Evolutionary conservation across 2,113 vertebrate species (phyloP), one percentile per base, ranked within the genome.

Genomic region (Mungos mungo): DNA sequence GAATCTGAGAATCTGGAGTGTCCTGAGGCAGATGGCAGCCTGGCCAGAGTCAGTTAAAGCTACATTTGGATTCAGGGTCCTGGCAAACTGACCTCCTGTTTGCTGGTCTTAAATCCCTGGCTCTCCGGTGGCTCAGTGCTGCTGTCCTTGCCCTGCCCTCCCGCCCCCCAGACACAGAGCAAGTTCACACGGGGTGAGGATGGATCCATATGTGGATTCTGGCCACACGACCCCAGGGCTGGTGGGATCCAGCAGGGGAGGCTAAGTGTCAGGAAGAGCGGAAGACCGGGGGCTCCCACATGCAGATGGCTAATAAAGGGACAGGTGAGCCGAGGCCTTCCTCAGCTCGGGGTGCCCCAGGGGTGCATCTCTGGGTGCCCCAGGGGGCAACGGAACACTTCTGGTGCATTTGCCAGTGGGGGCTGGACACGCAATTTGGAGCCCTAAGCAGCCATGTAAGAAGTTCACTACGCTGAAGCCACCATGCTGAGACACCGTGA

Each of bases 101-200:
- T 35, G n/a, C 72, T 50, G 63, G 21, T 19, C 25, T 85, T 47
- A 41, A 89, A 19, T 21, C 23, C 47, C 52, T 33, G 21, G 19
- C 47, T 96, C 29, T 45, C 47, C 7, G 47, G 63, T 13, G 33
- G 79, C 50, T 41, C 38, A 35, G 21, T 0, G 0, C 27, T 54
- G 47, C 9, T 79, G 38, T n/a, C 19, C 45, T 21, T 33, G 19
- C 18, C 7, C 1, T 0, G 6, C 16, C 19, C 5, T 63, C 5
- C 3, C 6, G 5, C 9, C 33, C 21, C 21, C 63, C 52, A 31
- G 41, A 19, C 27, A 18, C 19, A 23, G 77, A 74, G 19, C 6
- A 10, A 18, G 31, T 47, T 31, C 54, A 21, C 3, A 2, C 4
- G 60, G 38, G 12, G 5, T 0, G 4, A 35, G 33, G 33, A 7